Evolutionary conservation across 2,113 vertebrate species (phyloP), one percentile per base, ranked within the genome.

Genomic region (Suncus etruscus): DNA sequence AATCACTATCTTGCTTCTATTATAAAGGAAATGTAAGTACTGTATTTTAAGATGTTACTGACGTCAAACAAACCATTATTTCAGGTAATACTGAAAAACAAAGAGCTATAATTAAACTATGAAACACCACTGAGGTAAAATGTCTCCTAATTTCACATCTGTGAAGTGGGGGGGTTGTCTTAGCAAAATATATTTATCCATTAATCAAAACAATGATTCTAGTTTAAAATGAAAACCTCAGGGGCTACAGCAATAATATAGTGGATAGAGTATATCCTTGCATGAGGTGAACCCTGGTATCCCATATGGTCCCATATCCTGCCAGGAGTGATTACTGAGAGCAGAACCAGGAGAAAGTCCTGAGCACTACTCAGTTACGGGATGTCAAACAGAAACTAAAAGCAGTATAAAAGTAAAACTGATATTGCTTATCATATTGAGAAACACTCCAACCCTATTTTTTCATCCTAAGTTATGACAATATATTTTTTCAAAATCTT

Each of bases 71-170:
- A 89, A 73, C 24, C 29, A 58, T 58, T 89, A 86, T 89, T 82
- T 65, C 75, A 91, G 51, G 65, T 54, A 69, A 77, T 51, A 45
- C 61, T 83, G 31, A 87, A 54, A 79, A 72, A 54, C 9, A 89
- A 80, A 88, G 48, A 88, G 51, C 72, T 87, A 63, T 76, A 61
- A 83, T 87, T 83, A 87, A 92, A 87, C 48, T 68, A 86, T 78
- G 58, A 83, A 10, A 86, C 48, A 87, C 18, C 8, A 74, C 4
- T 83, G 27, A 87, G 29, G 69, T 78, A 92, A 94, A 86, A 78
- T 63, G 68, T 83, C 48, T 83, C 66, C 65, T 48, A 90, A 63
- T 86, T 94, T 82, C 51, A 54, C 27, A 77, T 63, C 48, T 83
- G n/a, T 54, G 83, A 68, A 75, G 80, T 80, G 31, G 50, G 9